Evolutionary conservation across 2,888 invertebrate genomes (phyloP).

Genomic region (Drosophila atroscutellata): DNA sequence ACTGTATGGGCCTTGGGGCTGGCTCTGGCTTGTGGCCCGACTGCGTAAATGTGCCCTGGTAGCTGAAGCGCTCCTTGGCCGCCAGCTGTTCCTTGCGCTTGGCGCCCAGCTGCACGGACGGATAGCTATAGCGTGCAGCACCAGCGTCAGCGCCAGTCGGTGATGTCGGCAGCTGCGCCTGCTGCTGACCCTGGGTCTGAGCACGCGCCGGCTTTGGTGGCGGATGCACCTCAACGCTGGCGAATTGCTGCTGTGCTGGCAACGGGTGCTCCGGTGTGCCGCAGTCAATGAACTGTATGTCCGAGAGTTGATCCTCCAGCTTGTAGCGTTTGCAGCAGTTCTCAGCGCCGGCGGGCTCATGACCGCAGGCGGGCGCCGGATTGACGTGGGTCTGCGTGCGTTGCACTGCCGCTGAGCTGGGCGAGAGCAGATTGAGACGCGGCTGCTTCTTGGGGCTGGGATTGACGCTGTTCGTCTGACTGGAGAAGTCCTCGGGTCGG

Average conservation of each 20-base stretch:
- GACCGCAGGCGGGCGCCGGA: slow-evolving; percentile 65
- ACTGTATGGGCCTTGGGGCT: slow-evolving; percentile 33
- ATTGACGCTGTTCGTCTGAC: slow-evolving; percentile 86
- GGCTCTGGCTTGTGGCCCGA: slow-evolving; percentile 38
- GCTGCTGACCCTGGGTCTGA: slow-evolving; percentile 58
- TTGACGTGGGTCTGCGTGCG: slow-evolving; percentile 48
- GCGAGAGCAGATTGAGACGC: slow-evolving; percentile 85
- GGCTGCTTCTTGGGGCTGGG: slow-evolving; percentile 88
- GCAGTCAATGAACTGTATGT: slow-evolving; percentile 93
- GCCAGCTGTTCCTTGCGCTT: slow-evolving; percentile 83
- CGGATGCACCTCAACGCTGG: slow-evolving; percentile 84
- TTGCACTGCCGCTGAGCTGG: slow-evolving; percentile 67
- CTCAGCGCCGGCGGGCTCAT: slow-evolving; percentile 84
- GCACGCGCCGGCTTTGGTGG: slow-evolving; percentile 81
- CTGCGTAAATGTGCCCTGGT: slow-evolving; percentile 80
- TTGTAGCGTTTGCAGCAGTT: slow-evolving; percentile 88
- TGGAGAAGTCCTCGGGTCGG: slow-evolving; percentile 86
- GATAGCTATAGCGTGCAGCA: slow-evolving; percentile 82
- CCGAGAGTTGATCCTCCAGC: slow-evolving; percentile 91
- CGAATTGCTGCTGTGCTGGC: slow-evolving; percentile 80
- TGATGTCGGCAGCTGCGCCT: slow-evolving; percentile 35
- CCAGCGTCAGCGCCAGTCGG: slow-evolving; percentile 39
- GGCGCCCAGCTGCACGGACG: slow-evolving; percentile 83
- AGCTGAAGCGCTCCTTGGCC: slow-evolving; percentile 84
- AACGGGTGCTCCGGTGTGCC: slow-evolving; percentile 88